phyloP scores from a whole-genome alignment of 1,140 invertebrate genomes.

The Bemisia tabaci region DNA sequence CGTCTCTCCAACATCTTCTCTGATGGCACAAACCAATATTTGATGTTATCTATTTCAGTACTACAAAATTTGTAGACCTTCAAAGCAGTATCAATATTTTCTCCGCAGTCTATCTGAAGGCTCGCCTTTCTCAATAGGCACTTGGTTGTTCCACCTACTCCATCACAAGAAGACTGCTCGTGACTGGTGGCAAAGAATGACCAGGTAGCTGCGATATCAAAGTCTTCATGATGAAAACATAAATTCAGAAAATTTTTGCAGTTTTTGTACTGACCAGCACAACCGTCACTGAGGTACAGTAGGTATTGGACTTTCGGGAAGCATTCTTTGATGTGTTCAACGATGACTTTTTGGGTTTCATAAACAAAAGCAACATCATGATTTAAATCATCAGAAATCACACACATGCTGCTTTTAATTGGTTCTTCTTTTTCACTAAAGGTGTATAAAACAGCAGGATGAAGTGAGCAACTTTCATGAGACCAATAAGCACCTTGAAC shows the following conservation, averaged over 20 bases:
- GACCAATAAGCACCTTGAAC: too few relatives aligned
- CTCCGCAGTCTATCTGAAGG: not conserved
- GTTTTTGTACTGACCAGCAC: conserved; percentile 28
- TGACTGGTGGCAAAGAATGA: not conserved
- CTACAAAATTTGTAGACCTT: not conserved
- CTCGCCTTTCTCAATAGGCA: not conserved
- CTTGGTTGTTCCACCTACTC: not conserved
- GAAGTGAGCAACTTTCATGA: not conserved
- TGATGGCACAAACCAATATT: not conserved
- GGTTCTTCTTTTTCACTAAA: not conserved
- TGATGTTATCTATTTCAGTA: not conserved
- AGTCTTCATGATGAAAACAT: conserved; percentile 22
- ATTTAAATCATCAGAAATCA: conserved; percentile 20
- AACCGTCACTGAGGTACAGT: conserved; percentile 27
- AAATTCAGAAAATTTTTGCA: conserved; percentile 26
- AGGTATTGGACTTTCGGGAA: conserved; percentile 20
- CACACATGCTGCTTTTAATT: not conserved
- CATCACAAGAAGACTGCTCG: not conserved
- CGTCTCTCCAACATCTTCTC: not conserved
- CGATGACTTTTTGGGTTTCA: conserved; percentile 17
- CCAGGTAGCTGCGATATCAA: too few relatives aligned
- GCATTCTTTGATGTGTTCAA: conserved; percentile 18
- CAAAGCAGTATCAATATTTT: not conserved
- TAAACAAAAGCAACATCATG: conserved; percentile 21
- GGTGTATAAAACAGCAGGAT: not conserved